Percentiles rank a stretch among this genome's conserved stretches.
Evolutionary conservation across 2,113 vertebrate species (phyloP).

Genomic region (Ammospiza caudacuta): DNA sequence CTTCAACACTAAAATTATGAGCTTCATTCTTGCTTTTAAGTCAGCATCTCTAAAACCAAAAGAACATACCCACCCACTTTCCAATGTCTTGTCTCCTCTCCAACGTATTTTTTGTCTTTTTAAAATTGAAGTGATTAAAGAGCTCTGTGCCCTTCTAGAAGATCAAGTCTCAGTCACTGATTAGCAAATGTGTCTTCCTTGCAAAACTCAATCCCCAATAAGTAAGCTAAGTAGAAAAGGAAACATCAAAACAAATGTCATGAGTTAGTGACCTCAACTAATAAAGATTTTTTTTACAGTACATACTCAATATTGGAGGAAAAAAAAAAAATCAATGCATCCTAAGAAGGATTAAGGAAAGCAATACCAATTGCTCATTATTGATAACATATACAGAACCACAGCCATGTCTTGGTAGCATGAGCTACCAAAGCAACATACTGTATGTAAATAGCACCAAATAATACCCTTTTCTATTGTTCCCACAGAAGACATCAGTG

Average conservation of each 20-base stretch:
- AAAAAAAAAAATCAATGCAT: not conserved
- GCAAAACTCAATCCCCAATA: not conserved
- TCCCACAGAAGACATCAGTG: not conserved
- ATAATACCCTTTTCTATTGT: not conserved
- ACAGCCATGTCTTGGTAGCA: not conserved
- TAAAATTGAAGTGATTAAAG: not conserved
- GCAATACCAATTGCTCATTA: not conserved
- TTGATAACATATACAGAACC: not conserved
- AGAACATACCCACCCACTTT: not conserved
- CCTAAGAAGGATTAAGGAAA: not conserved
- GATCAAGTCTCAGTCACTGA: not conserved
- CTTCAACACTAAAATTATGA: not conserved
- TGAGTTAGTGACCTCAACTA: not conserved
- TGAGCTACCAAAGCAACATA: not conserved
- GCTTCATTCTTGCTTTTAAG: not conserved
- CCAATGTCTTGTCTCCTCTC: not conserved
- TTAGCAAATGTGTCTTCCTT: not conserved
- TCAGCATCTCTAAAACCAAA: not conserved
- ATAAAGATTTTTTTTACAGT: not conserved
- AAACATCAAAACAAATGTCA: not conserved
- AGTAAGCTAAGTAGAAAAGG: not conserved
- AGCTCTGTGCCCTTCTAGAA: not conserved
- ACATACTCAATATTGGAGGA: not conserved
- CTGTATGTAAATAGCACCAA: not conserved
- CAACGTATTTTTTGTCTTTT: accelerated